Evolutionary conservation across 2,888 invertebrate species (phyloP), one percentile per base, ranked within the genome.

Genomic region (Empis stercorea): DNA sequence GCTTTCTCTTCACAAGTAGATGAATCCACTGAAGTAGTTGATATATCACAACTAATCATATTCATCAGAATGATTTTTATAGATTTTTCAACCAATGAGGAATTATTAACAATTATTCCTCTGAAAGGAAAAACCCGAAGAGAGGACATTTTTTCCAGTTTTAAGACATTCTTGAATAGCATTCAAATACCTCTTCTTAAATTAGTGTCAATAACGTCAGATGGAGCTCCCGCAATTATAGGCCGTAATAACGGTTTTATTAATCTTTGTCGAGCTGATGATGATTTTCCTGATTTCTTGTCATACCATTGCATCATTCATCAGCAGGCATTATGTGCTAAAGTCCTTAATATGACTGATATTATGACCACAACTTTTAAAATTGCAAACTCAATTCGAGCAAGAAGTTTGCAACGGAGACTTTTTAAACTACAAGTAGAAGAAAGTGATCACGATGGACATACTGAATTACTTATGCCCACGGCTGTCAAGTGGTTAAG

Each of bases 11-110:
- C 51, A 16, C 55, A 55, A 44, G 46, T 55, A 46, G 54, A 55
- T 36, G 53, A 55, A 36, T 56, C 53, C 16, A 57, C 54, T 10
- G 54, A 57, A 50, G 43, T 51, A 27, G 48, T 48, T 34, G 53
- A 55, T 49, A 53, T 51, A 48, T 54, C 53, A 16, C 53, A 55
- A 37, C 47, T 53, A 34, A 46, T 45, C 41, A 43, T 55, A 52
- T 53, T 52, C 48, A 48, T 52, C 20, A 23, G 53, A 46, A 45
- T 53, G 47, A 27, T 52, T 20, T 45, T 45, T 38, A 17, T 14
- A 27, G 45, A 45, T 37, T 27, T 45, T 11, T 38, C 40, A 2
- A 16, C 44, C 30, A 52, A 51, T 48, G 53, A 56, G 49, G 49
- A 54, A 50, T 38, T 37, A n/a, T 27, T 38, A 14, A 38, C 20